Conservation (phyloP, 2,888 invertebrate genomes). For the Mythimna albipuncta region DNA sequence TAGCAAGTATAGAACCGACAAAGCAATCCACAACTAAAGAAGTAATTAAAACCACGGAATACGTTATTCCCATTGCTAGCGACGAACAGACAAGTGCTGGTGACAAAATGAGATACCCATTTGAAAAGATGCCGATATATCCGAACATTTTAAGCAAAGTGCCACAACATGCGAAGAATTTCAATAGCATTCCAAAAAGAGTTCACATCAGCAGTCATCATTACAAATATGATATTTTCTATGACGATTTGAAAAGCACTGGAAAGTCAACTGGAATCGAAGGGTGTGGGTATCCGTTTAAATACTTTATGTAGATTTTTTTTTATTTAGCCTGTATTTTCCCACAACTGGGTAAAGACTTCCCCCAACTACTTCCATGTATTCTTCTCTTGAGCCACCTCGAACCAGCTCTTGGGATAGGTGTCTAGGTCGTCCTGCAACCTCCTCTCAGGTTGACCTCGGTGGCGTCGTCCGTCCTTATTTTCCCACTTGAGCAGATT, state of each 20-base stretch:
- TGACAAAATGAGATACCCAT: background rate
- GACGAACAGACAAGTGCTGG: rapidly evolving
- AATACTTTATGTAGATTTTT: background rate
- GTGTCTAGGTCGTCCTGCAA: no score
- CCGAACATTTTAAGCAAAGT: slow-evolving; percentile 25
- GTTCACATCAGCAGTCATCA: slow-evolving; percentile 67
- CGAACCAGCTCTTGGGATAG: no score
- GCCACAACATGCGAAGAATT: slow-evolving; percentile 13
- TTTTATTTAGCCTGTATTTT: no score
- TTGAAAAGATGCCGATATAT: slow-evolving; percentile 28
- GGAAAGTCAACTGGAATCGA: background rate
- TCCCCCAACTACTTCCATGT: no score
- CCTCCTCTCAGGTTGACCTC: no score
- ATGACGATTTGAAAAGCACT: slow-evolving; percentile 44
- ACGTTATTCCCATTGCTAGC: background rate
- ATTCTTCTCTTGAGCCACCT: no score
- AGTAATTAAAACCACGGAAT: slow-evolving; percentile 19
- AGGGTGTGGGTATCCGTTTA: slow-evolving; percentile 30
- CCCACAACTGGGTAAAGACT: no score
- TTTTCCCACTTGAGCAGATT: no score
- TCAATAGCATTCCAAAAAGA: slow-evolving; percentile 55
- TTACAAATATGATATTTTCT: slow-evolving; percentile 70
- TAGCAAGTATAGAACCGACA: background rate
- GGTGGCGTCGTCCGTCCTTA: no score
- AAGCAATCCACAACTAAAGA: background rate